Conservation (phyloP, 2,797 vertebrate genomes). For the Astyanax mexicanus region DNA sequence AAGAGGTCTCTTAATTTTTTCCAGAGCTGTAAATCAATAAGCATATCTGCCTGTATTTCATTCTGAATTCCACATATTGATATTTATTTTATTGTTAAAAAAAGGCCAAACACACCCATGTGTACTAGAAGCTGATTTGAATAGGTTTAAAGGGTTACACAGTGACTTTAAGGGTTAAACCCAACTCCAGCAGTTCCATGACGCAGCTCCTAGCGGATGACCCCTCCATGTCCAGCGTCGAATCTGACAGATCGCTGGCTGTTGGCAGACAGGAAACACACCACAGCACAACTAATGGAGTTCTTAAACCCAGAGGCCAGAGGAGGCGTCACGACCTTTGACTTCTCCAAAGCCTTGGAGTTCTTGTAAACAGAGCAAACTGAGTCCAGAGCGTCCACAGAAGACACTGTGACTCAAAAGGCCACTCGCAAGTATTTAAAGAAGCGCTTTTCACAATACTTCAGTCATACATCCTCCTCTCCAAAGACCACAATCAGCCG, state of each 20-base stretch:
- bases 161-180: constrained; percentile 8
- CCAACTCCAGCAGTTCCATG: constrained; percentile 11
- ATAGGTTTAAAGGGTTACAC: no score
- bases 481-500: constrained; percentile 13
- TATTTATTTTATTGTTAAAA: no score
- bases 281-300: constrained; percentile 51
- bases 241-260: constrained; percentile 44
- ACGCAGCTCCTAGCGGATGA: constrained; percentile 3
- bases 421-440: constrained; percentile 16
- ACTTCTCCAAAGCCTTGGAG: constrained; percentile 33
- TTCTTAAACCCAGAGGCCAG: constrained; percentile 43
- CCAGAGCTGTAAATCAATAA: no score
- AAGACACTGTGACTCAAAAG: constrained; percentile 34
- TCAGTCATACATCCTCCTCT: constrained; percentile 27
- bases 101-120: neutral
- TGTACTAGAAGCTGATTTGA: neutral
- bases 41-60: no score
- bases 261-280: constrained; percentile 59
- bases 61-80: no score
- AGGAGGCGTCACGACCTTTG: constrained; percentile 34
- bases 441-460: constrained; percentile 23
- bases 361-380: constrained; percentile 46
- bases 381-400: constrained; percentile 24
- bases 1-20: no score
- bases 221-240: constrained; percentile 20